Evolutionary conservation across 2,797 vertebrate genomes (phyloP), one percentile per base, ranked within the genome.

Genomic region (Anableps anableps): DNA sequence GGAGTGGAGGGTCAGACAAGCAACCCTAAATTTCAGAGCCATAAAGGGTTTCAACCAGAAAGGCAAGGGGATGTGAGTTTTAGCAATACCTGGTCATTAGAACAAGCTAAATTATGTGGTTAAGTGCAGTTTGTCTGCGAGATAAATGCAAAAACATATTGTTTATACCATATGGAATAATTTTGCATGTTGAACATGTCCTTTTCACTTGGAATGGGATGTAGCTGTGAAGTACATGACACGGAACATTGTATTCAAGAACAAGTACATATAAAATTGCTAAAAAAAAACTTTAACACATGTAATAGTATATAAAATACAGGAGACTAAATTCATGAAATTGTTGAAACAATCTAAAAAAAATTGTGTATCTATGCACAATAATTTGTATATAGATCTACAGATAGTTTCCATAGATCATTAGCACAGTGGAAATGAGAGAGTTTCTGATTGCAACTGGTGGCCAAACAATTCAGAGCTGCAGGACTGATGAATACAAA

Each of bases 1-100:
- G 45, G 58, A 11, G 2, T 68, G 48, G 43, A 47, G 74, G 68
- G 60, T 73, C 47, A 76, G 17, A 43, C 53, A 51, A 31, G 14
- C 38, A 82, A 81, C 60, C 17, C 71, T 23, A 70, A 74, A 34
- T 51, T 53, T 23, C 60, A 48, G 45, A 58, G 50, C 50, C 48
- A 48, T 41, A 71, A 71, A 51, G 29, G 45, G 29, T 4, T 51
- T 17, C 19, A 75, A 34, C 58, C 7, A 74, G 26, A 38, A 10
- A 51, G 60, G 34, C 36, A 41, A 13, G 0, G 23, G 23, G 38
- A n/a, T 21, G 21, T 70, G 36, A 26, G 21, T 68, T 66, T 38
- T 38, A 66, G 64, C 64, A 68, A 41, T 21, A 26, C 23, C 21
- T 23, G n/a, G 23, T 10, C 38, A 11, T 34, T 34, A 64, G 36